Evolutionary conservation across 2,113 vertebrate genomes (phyloP), one percentile per base, ranked within the genome.

Genomic region (Vidua macroura): DNA sequence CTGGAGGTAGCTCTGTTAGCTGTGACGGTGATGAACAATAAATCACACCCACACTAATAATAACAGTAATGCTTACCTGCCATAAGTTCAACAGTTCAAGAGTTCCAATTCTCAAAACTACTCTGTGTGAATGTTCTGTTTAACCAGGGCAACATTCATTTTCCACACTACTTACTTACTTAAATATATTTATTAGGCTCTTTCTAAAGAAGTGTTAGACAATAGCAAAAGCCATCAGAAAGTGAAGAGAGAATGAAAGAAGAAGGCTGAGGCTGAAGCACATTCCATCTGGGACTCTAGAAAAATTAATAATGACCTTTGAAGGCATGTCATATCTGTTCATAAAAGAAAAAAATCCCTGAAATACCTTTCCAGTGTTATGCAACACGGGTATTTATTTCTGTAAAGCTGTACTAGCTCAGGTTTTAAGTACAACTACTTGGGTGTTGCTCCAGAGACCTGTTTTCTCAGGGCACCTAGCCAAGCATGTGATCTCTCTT

Each of bases 371-470:
- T 56, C 18, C 64, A 81, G 8, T 51, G 20, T 92, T 81, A 55
- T 18, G 24, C 35, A 85, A 77, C 46, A 67, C 13, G 53, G 67
- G 27, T 74, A 25, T 58, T 92, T 77, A 68, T 51, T 83, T 91
- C 55, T 59, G 16, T 64, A 56, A 64, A 90, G n/a, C 37, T 68
- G 24, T 33, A 25, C 24, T 10, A 35, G 41, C 39, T 77, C 41
- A 22, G 58, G 73, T 93, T 70, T 92, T 86, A 96, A 95, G 90
- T 93, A 52, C 60, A 93, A 33, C 23, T 10, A 20, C 48, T 67
- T 74, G 46, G 75, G 78, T 83, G 60, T 94, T 93, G 59, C 60
- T 68, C 35, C 68, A 74, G 48, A 68, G 52, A 25, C 44, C 17
- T 88, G 23, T 83, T 94, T 95, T 67, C 68, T 93, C 60, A 37